Percentiles rank a stretch among this genome's conserved stretches.
Conservation (phyloP, 2,888 invertebrate genomes). For the Agriopis aurantiaria region DNA sequence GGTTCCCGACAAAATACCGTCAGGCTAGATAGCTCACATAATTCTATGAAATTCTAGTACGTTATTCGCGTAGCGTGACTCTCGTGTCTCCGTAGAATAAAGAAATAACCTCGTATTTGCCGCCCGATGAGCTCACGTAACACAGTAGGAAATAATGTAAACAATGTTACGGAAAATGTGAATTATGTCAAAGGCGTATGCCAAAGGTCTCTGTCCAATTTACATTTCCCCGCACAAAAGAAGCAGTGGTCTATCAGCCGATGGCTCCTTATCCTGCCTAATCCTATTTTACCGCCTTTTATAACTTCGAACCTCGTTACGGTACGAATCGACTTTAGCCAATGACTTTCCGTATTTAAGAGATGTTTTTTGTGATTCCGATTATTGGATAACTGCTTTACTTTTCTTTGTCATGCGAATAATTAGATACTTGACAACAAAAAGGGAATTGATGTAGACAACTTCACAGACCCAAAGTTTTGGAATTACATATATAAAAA, state of each 20-base stretch:
- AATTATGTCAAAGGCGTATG: slow-evolving; percentile 46
- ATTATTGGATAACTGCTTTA: slow-evolving; percentile 23
- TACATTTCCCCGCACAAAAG: slow-evolving; percentile 66
- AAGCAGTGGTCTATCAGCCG: slow-evolving; percentile 55
- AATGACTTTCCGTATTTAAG: slow-evolving; percentile 49
- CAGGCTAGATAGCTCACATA: slow-evolving; percentile 1
- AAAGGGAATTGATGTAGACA: background rate
- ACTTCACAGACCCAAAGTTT: background rate
- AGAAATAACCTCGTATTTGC: slow-evolving; percentile 43
- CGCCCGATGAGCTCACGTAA: slow-evolving; percentile 45
- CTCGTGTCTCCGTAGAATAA: slow-evolving; percentile 30
- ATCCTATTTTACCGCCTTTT: slow-evolving; percentile 66
- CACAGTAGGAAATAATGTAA: slow-evolving; percentile 48
- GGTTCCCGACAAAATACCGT: background rate
- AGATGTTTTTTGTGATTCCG: slow-evolving; percentile 39
- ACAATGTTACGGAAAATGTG: slow-evolving; percentile 47
- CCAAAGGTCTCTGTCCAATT: slow-evolving; percentile 54
- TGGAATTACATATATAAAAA: background rate
- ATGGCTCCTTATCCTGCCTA: slow-evolving; percentile 63
- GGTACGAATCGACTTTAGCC: slow-evolving; percentile 49
- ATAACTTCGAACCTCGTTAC: slow-evolving; percentile 60
- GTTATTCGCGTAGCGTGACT: slow-evolving; percentile 20
- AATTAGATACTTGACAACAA: background rate
- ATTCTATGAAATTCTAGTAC: slow-evolving; percentile 23
- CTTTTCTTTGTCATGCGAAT: slow-evolving; percentile 12